phyloP scores from a whole-genome alignment of 2,797 vertebrate species.

The Uromys caudimaculatus region DNA sequence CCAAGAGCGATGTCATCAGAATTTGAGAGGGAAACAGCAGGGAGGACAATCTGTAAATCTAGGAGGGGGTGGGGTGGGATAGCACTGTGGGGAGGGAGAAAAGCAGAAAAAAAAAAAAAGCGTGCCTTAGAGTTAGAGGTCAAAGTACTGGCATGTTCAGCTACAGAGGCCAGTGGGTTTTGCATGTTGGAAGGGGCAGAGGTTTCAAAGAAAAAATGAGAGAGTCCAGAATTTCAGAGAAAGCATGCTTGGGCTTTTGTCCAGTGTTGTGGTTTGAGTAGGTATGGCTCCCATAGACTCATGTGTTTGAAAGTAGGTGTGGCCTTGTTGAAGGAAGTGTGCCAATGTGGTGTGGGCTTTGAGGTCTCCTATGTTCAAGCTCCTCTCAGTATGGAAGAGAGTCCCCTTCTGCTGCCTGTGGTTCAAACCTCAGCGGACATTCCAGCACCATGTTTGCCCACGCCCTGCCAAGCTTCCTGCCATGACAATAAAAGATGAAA shows the following conservation, averaged over 20 bases:
- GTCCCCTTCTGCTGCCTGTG: background rate
- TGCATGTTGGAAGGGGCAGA: background rate
- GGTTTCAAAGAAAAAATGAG: background rate
- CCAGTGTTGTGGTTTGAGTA: background rate
- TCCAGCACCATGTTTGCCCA: background rate
- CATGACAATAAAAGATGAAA: background rate
- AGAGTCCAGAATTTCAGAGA: background rate
- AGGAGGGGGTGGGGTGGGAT: background rate
- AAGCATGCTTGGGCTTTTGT: background rate
- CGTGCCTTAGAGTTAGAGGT: background rate
- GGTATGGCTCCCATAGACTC: background rate
- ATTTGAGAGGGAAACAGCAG: background rate
- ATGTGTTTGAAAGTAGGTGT: no score
- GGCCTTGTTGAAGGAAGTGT: background rate
- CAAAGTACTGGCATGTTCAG: background rate
- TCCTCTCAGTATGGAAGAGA: background rate
- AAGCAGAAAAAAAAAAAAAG: no score
- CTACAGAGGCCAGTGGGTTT: background rate
- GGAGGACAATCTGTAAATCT: background rate
- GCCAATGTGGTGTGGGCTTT: background rate
- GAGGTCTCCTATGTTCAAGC: background rate
- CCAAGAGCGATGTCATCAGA: background rate
- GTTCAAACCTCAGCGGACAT: background rate
- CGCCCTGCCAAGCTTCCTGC: background rate
- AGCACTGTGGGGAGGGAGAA: no score